Evolutionary conservation across 2,797 vertebrate species (phyloP).

Genomic region (Premnoplex brunnescens): DNA sequence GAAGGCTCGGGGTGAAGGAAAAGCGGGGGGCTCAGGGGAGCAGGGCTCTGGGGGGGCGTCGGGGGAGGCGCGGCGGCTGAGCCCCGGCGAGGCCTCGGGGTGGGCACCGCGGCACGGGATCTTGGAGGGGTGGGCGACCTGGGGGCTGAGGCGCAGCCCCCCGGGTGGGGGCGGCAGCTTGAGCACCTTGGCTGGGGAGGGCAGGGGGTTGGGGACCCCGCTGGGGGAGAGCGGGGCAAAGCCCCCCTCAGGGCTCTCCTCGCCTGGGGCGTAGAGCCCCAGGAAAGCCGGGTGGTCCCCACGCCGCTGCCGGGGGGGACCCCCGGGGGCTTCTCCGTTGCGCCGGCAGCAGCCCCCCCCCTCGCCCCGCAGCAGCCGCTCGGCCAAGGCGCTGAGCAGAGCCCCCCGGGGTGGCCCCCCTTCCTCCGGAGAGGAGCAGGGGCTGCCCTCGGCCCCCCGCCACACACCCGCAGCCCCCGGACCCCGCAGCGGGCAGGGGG

Average conservation of each 20-base stretch:
- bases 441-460: slow-evolving; percentile 38
- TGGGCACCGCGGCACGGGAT: slow-evolving; percentile 92
- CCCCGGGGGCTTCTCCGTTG: slow-evolving; percentile 7
- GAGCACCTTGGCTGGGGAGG: slow-evolving; percentile 88
- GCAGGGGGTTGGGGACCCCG: slow-evolving; percentile 77
- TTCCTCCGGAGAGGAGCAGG: not conserved
- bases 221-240: slow-evolving; percentile 50
- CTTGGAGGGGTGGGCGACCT: slow-evolving; percentile 88
- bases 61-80: slow-evolving; percentile 72
- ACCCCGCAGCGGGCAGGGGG: slow-evolving; percentile 55
- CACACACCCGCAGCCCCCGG: slow-evolving; percentile 76
- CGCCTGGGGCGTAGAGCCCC: slow-evolving; percentile 66
- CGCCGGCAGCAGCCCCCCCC: not conserved
- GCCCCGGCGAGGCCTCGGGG: slow-evolving; percentile 87
- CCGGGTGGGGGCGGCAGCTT: slow-evolving; percentile 84
- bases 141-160: slow-evolving; percentile 87
- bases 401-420: slow-evolving; percentile 65
- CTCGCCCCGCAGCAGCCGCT: slow-evolving; percentile 72
- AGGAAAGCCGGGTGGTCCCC: slow-evolving; percentile 33
- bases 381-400: slow-evolving; percentile 70
- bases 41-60: not conserved
- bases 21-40: not conserved
- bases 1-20: slow-evolving; percentile 78
- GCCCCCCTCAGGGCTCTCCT: slow-evolving; percentile 64
- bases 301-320: not conserved